These are phyloP conservation scores for Oscheius sp. DNA, from an alignment of 2,888 invertebrate genomes.

Conservation along the genomic window DNA sequence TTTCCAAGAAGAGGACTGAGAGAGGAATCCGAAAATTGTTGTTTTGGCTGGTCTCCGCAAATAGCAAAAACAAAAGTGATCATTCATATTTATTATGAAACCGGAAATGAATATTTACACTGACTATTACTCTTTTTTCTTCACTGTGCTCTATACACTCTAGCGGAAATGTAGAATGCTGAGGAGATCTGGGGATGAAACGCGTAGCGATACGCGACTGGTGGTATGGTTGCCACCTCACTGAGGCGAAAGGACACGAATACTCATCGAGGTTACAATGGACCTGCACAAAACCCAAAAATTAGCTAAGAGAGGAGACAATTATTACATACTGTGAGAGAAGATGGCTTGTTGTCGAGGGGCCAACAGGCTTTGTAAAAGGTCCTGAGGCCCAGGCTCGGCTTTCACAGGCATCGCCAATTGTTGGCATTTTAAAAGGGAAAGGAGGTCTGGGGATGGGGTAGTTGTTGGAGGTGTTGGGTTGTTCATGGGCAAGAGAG, in stretches of 20 bases:
- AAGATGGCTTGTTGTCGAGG: constrained; percentile 12
- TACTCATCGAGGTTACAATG: not conserved
- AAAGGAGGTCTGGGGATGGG: constrained; percentile 1
- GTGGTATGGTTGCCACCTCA: constrained; percentile 13
- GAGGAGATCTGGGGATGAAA: constrained; percentile 2
- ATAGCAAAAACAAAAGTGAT: no score
- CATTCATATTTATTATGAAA: not conserved
- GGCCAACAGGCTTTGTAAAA: not conserved
- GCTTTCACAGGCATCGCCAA: not conserved
- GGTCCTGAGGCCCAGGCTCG: not conserved
- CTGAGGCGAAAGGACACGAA: constrained; percentile 10
- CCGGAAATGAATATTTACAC: not conserved
- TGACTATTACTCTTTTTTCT: not conserved
- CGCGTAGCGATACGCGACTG: not conserved
- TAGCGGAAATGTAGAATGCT: constrained; percentile 21
- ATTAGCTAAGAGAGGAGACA: not conserved
- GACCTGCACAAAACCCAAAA: constrained; percentile 8
- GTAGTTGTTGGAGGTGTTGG: constrained; percentile 1
- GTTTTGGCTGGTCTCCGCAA: no score
- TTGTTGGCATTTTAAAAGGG: constrained; percentile 1
- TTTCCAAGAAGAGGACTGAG: no score
- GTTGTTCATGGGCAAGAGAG: not conserved
- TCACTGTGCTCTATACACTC: not conserved
- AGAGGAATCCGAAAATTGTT: no score
- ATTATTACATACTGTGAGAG: constrained; percentile 15